phyloP scores from a whole-genome alignment of 1,140 invertebrate species.

The Drosophila suzukii region DNA sequence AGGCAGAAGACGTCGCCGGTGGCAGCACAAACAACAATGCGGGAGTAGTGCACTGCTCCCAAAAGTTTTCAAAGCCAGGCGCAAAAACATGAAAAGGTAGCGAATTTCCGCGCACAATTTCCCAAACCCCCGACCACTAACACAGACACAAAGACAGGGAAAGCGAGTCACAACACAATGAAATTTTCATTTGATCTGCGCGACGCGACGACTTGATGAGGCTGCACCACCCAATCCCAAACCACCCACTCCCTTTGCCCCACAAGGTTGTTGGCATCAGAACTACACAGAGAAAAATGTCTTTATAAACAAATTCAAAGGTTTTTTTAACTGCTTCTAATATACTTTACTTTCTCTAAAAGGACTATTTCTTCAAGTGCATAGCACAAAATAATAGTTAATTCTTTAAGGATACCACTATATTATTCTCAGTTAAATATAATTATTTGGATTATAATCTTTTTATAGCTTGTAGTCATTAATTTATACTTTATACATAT shows the following conservation, averaged over 20 bases:
- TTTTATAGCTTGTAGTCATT: too few species aligned
- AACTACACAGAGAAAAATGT: constrained; percentile 5
- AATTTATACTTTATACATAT: not conserved
- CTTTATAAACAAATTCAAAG: not conserved
- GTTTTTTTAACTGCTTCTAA: too few species aligned
- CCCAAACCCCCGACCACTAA: constrained; percentile 6
- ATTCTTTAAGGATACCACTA: too few species aligned
- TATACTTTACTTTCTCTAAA: too few species aligned
- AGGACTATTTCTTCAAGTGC: too few species aligned
- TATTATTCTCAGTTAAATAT: too few species aligned
- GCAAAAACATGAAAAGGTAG: constrained; percentile 70
- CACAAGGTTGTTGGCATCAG: constrained; percentile 48
- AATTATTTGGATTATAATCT: too few species aligned
- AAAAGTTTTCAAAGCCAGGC: constrained; percentile 40
- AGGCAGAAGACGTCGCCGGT: constrained; percentile 33
- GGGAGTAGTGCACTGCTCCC: constrained; percentile 32
- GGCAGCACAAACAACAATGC: constrained; percentile 41
- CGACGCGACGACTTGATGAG: constrained; percentile 71
- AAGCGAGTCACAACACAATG: constrained; percentile 68
- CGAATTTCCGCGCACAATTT: constrained; percentile 28
- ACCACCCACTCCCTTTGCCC: not conserved
- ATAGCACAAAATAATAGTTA: too few species aligned
- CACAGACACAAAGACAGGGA: constrained; percentile 34
- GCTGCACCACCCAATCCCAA: constrained; percentile 22
- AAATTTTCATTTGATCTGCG: constrained; percentile 83